Evolutionary conservation across 37 sponge, comb jelly and placozoan genomes (phyloP), one percentile per base, ranked within the genome.

Genomic region (Eunapius fragilis): DNA sequence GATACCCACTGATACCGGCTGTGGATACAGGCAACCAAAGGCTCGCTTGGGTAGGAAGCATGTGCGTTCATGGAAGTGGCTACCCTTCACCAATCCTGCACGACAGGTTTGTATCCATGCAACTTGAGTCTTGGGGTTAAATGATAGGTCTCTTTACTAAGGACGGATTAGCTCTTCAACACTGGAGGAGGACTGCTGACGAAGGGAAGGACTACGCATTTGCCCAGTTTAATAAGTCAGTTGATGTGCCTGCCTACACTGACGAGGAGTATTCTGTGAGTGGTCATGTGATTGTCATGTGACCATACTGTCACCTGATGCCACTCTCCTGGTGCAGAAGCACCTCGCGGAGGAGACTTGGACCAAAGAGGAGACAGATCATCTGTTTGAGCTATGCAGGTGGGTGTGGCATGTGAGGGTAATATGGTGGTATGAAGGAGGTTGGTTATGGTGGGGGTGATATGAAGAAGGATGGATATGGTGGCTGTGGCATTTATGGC

Each of bases 11-110:
- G 94, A 93, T 71, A 95, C 91, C 48, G 86, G 88, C 31, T 69
- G 80, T 69, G 97, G 97, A 58, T 96, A 96, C 84, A 80, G 92
- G 58, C 95, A 94, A 74, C 86, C 89, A 12, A 92, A 87, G 75
- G 97, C 97, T 38, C 69, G 91, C 26, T 77, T 96, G 73, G 97
- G 97, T 0, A 50, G 91, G 45, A 85, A 86, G 31, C 80, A 87
- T 13, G 96, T 94, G 11, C 82, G 96, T 22, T 72, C 88, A 32
- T 98, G 98, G 98, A 93, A 92, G 77, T 96, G 97, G 98, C 89
- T 86, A 49, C 88, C 92, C 28, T 98, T 98, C 80, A 91, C 89
- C 30, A 98, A 98, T 86, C 89, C 88, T 27, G 99, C 99, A 31
- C 83, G 99, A 86, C 76, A 69, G 25, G 97, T 92, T 72, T 47